Base-by-base conservation (phyloP, 2,888 invertebrate species). In the Pammene aurita region DNA sequence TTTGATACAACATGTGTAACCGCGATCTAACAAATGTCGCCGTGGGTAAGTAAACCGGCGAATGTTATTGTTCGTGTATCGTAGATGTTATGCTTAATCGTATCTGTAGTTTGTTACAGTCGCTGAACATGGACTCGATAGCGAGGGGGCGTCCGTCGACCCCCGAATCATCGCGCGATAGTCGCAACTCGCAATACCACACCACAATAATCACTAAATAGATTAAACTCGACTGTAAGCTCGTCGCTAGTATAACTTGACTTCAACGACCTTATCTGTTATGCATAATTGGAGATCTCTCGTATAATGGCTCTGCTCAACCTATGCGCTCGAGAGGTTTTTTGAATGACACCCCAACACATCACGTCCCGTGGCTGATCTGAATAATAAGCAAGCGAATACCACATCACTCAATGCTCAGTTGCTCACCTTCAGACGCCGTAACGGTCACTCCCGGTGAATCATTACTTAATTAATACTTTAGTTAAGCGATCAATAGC, bases 371-470 rank as follows among this genome's bases (percentile, higher is more conserved):
- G 74, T 73, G 73, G 78, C 80, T 84, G 83, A 78, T 80, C 83
- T 79, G 86, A 85, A 87, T 87, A 82, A 80, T 81, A 85, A 87
- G 83, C 78, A 77, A 78, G 74, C 78, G 71, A 76, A 76, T 78
- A 76, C 76, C 72, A 68, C 76, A 76, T 79, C 77, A 77, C 74
- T 79, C 34, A 61, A 57, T 61, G 18, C 67, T 68, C 68, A 64
- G 56, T 52, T 61, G 18, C 67, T 68, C 68, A 64, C 69, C 69
- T 69, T 65, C 69, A 65, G 69, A 65, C 69, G 60, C 66, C 66
- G 68, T 68, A 71, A 71, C 71, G 68, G 71, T 71, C 65, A 72
- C 78, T 77, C 75, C 76, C 75, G 75, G 74, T 75, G 74, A 78
- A 77, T 78, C 74, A 78, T 77, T 77, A 75, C 48, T 50, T 57